Base-by-base conservation (phyloP, 2,797 vertebrate species). In the Falco naumanni region DNA sequence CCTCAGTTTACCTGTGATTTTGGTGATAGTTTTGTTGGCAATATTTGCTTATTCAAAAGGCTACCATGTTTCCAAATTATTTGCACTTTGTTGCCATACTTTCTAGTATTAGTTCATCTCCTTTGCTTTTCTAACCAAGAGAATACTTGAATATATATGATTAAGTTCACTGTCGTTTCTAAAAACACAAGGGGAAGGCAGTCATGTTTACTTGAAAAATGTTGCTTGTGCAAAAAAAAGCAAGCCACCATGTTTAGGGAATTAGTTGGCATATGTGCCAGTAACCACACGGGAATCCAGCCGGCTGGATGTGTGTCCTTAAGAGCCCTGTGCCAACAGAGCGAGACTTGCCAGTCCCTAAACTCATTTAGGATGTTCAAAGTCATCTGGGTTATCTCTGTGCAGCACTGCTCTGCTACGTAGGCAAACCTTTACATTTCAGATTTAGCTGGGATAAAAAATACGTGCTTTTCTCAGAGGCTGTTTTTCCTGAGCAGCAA, bases 371-470 rank as follows among this genome's bases (percentile, higher is more conserved):
- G n/a, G 76, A 31, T 85, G 70, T 57, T 82, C 65, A 37, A 37
- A 85, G 43, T 34, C 66, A 37, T 21, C 65, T 24, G 31, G 80
- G 43, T 78, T 72, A 51, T 68, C 51, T 70, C 76, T 16, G 10
- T 1, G 0, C 65, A 39, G 34, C 10, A 3, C 51, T 43, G 19
- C 24, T 76, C 26, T 50, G n/a, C 37, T 41, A 28, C 3, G 0
- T 15, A 28, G 37, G 34, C 77, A 84, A 77, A 53, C 48, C 71
- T 86, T 31, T 83, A 15, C 39, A 3, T 50, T 69, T 53, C 45
- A 21, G 61, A 78, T 78, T 64, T 78, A 69, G 50, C 71, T 34
- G 13, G n/a, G 56, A 43, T 75, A 61, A 33, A 69, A 80, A 65
- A 28, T 12, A 2, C 3, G 10, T 7, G 1, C 15, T 47, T 41